These are phyloP conservation scores for Plectropomus leopardus DNA, from an alignment of 2,113 vertebrate species.

Conservation along the genomic window DNA sequence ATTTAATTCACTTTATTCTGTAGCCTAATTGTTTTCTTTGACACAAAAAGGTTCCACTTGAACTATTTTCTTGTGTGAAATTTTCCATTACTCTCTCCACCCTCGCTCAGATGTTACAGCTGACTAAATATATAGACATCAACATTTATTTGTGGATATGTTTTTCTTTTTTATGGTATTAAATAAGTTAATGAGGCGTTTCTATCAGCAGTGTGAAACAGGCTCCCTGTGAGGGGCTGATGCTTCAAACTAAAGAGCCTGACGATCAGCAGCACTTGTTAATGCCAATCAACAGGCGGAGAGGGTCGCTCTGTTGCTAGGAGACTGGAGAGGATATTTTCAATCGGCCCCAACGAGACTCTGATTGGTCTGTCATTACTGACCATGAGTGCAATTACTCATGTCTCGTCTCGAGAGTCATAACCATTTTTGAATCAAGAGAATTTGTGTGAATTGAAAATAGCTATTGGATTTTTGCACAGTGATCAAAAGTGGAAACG, in stretches of 20 bases:
- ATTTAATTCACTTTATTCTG: too few species aligned
- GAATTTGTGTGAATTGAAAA: slow-evolving; percentile 4
- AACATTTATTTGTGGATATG: too few species aligned
- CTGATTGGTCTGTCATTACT: slow-evolving; percentile 48
- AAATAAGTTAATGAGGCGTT: neutral
- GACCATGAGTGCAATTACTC: slow-evolving; percentile 17
- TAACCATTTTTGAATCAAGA: neutral
- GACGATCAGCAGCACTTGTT: slow-evolving; percentile 30
- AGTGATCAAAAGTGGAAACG: neutral
- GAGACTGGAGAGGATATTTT: slow-evolving; percentile 55
- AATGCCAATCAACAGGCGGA: slow-evolving; percentile 58
- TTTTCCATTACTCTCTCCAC: too few species aligned
- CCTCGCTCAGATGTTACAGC: too few species aligned
- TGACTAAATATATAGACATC: too few species aligned
- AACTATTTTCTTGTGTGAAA: too few species aligned
- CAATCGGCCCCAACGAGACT: slow-evolving; percentile 5
- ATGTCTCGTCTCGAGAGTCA: neutral
- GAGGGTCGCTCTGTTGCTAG: slow-evolving; percentile 60
- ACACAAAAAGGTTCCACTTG: too few species aligned
- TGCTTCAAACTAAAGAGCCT: slow-evolving; percentile 23
- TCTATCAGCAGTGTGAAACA: neutral
- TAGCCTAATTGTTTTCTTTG: too few species aligned
- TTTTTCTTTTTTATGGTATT: too few species aligned
- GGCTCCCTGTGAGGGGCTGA: slow-evolving; percentile 15
- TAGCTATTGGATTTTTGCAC: too few species aligned